Evolutionary conservation across 2,797 vertebrate genomes (phyloP).

Genomic region (Oryzias dopingdopingensis): DNA sequence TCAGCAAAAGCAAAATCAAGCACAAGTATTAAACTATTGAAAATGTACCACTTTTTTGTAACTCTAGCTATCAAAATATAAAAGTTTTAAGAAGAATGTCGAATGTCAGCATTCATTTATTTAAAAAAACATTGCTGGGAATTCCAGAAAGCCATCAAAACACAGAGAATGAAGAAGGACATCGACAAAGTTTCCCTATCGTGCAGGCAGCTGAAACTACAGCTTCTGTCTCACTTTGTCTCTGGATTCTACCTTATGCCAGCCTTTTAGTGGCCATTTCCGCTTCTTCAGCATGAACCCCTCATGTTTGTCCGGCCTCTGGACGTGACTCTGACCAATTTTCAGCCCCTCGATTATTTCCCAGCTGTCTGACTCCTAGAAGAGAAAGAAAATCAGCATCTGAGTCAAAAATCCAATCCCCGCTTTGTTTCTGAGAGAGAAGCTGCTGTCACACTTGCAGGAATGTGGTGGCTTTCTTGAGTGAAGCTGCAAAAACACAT

Average conservation of each 20-base stretch:
- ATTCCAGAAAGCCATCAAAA: constrained; percentile 8
- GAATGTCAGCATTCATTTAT: no score
- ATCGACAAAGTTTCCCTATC: background rate
- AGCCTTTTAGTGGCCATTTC: constrained; percentile 99
- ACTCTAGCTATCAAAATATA: no score
- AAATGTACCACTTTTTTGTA: background rate
- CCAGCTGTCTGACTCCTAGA: constrained; percentile 95
- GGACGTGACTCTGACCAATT: constrained; percentile 96
- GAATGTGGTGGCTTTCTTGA: constrained; percentile 15
- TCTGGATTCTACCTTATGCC: constrained; percentile 89
- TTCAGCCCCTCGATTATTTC: constrained; percentile 98
- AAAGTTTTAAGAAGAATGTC: background rate
- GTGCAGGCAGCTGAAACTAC: background rate
- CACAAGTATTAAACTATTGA: constrained; percentile 3
- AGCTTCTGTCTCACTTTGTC: constrained; percentile 4
- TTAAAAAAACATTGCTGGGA: background rate
- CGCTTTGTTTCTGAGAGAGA: constrained; percentile 7
- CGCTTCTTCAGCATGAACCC: constrained; percentile 99
- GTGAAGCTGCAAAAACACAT: constrained; percentile 23
- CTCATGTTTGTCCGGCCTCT: constrained; percentile 96
- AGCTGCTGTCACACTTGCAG: constrained; percentile 4
- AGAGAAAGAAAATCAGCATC: constrained; percentile 32
- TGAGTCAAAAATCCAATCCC: constrained; percentile 27
- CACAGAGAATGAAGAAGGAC: constrained; percentile 20
- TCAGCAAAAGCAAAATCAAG: constrained; percentile 20